Percentiles rank a stretch among this genome's conserved stretches.
phyloP scores from a whole-genome alignment of 2,888 invertebrate species.

The Eurois occulta region DNA sequence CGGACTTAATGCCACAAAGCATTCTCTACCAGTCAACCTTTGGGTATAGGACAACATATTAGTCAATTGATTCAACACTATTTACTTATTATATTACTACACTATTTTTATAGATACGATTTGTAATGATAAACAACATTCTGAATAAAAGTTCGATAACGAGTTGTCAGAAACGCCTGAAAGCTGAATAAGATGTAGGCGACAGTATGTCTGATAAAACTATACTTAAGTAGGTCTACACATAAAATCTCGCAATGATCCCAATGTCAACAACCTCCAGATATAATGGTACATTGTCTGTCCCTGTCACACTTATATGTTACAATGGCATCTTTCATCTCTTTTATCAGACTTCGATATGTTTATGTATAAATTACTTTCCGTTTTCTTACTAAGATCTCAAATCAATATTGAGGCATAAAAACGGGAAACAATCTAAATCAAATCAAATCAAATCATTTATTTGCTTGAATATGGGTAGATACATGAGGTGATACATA shows the following conservation, averaged over 20 bases:
- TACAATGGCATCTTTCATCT: not conserved
- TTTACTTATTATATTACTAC: too few species aligned
- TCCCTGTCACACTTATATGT: conserved; percentile 9
- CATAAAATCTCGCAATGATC: conserved; percentile 20
- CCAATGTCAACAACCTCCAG: conserved; percentile 36
- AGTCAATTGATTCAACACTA: too few species aligned
- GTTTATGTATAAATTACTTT: conserved; percentile 32
- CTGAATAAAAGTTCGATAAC: not conserved
- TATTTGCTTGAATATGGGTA: too few species aligned
- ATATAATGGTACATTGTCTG: not conserved
- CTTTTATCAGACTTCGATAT: not conserved
- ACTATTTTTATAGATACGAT: not conserved
- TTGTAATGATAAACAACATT: not conserved
- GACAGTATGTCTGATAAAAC: conserved; percentile 33
- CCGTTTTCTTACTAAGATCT: not conserved
- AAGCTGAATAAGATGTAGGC: not conserved
- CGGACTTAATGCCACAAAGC: too few species aligned
- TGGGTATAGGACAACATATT: too few species aligned
- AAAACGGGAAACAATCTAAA: not conserved
- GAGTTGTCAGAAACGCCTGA: not conserved
- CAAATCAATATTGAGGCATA: not conserved
- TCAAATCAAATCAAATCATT: too few species aligned
- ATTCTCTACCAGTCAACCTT: too few species aligned
- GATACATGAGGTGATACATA: too few species aligned
- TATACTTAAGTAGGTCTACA: not conserved